phyloP scores from a whole-genome alignment of 2,888 invertebrate genomes.

The Tricholauxania praeusta region DNA sequence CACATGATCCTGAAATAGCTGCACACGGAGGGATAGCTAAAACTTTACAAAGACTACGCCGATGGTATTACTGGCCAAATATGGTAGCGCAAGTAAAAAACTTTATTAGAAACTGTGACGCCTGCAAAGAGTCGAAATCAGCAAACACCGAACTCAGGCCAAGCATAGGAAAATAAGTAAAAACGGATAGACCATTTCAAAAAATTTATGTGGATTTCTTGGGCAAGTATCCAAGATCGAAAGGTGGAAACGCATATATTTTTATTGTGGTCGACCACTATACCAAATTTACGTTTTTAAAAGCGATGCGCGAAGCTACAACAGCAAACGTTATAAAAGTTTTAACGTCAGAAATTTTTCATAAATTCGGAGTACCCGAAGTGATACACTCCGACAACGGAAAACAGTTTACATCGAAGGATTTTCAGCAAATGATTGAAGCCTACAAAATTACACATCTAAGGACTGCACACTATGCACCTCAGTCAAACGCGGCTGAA shows the following conservation, averaged over 20 bases:
- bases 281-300: constrained; percentile 41
- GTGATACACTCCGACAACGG: constrained; percentile 41
- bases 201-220: constrained; percentile 37
- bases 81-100: constrained; percentile 39
- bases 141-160: no score
- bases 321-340: constrained; percentile 34
- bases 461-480: no score
- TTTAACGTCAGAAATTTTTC: constrained; percentile 45
- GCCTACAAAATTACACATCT: constrained; percentile 30
- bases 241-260: background rate
- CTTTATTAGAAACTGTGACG: constrained; percentile 27
- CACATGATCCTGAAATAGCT: background rate
- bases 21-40: constrained; percentile 38
- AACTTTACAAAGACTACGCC: constrained; percentile 29
- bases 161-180: constrained; percentile 7
- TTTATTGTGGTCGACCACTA: constrained; percentile 44
- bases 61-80: constrained; percentile 45
- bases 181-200: constrained; percentile 41
- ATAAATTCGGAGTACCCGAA: constrained; percentile 51
- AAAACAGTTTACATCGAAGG: constrained; percentile 45
- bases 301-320: constrained; percentile 38
- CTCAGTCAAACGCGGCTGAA: no score
- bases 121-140: constrained; percentile 31
- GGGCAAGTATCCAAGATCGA: constrained; percentile 39
- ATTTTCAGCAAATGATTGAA: constrained; percentile 40